Percentiles rank a stretch among this genome's conserved stretches.
These are phyloP conservation scores for Orius laevigatus DNA, from an alignment of 1,140 invertebrate species.

Conservation along the genomic window DNA sequence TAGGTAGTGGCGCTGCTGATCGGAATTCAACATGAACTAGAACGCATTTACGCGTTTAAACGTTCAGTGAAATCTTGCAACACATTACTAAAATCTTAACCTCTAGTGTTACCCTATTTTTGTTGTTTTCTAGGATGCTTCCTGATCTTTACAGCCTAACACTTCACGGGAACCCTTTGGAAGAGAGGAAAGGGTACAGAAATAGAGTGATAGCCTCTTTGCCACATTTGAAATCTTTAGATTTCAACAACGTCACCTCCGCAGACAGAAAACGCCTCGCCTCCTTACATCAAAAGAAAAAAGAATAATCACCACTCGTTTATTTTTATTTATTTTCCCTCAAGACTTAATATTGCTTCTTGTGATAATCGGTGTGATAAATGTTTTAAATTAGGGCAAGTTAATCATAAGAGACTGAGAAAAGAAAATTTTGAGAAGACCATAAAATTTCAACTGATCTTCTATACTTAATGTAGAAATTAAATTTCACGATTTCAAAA, in stretches of 20 bases:
- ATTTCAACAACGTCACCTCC: conserved; percentile 23
- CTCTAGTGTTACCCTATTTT: no score
- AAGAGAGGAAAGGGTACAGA: conserved; percentile 20
- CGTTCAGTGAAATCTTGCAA: not conserved
- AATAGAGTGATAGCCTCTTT: conserved; percentile 17
- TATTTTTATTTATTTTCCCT: no score
- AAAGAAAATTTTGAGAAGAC: no score
- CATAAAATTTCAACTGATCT: no score
- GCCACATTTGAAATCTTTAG: conserved; percentile 20
- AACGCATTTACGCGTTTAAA: not conserved
- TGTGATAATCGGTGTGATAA: no score
- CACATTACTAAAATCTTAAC: not conserved
- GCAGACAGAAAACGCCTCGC: conserved; percentile 13
- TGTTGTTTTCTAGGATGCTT: conserved; percentile 15
- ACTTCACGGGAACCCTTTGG: conserved; percentile 24
- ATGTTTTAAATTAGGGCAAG: no score
- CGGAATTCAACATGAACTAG: no score
- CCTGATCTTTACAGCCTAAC: conserved; percentile 21
- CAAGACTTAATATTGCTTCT: no score
- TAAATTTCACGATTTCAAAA: no score
- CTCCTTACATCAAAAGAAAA: not conserved
- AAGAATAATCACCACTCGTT: not conserved
- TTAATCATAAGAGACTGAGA: no score
- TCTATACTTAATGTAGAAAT: no score
- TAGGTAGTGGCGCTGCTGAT: no score